Evolutionary conservation across 2,888 invertebrate genomes (phyloP).

Genomic region (Stegana nigrithorax): DNA sequence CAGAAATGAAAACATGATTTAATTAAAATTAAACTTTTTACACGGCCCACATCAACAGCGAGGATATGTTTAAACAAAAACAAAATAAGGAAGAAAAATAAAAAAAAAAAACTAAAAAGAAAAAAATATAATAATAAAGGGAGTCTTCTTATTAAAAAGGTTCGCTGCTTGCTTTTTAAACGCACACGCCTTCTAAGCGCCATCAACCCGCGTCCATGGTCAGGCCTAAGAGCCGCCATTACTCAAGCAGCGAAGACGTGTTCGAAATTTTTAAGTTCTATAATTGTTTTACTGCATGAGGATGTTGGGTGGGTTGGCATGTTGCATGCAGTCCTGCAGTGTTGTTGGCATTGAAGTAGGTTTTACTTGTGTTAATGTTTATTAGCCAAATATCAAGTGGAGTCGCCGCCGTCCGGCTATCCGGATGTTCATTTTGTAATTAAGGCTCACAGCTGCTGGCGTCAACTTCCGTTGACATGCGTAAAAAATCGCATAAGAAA

Average conservation of each 20-base stretch:
- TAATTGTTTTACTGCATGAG: constrained; percentile 18
- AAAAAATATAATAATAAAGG: too few relatives aligned
- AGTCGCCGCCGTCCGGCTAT: background rate
- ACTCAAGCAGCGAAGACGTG: constrained; percentile 60
- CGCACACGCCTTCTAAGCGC: constrained; percentile 14
- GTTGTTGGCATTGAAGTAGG: too few relatives aligned
- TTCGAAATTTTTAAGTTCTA: constrained; percentile 57
- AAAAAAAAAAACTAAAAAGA: background rate
- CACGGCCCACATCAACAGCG: background rate
- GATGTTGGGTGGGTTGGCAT: background rate
- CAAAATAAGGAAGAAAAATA: too few relatives aligned
- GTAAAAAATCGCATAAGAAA: background rate
- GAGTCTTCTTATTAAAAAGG: too few relatives aligned
- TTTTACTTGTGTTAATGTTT: constrained; percentile 8
- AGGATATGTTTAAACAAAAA: background rate
- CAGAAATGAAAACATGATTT: constrained; percentile 46
- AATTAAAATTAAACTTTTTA: constrained; percentile 55
- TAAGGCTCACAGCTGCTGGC: constrained; percentile 1
- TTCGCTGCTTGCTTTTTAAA: too few relatives aligned
- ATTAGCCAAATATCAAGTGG: background rate
- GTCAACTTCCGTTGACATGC: background rate
- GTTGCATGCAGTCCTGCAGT: too few relatives aligned
- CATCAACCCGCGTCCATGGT: too few relatives aligned
- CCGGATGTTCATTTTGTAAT: constrained; percentile 2
- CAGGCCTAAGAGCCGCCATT: constrained; percentile 55